Conservation (phyloP, 1,140 invertebrate genomes). For the Cheumatopsyche charites region DNA sequence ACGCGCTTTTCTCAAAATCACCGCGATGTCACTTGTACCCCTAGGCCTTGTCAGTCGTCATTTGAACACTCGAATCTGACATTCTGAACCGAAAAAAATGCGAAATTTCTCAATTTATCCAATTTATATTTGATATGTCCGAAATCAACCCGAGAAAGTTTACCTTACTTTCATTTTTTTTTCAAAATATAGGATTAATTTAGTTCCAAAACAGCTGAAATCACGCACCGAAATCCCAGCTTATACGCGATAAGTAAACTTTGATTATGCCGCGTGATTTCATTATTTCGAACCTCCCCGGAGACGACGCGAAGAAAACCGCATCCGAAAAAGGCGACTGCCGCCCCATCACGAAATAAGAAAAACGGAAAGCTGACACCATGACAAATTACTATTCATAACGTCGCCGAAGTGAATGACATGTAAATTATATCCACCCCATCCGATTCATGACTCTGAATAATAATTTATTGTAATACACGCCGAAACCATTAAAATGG, state of each 20-base stretch:
- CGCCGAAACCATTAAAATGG: conserved; percentile 43
- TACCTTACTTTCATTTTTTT: no score
- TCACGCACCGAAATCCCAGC: no score
- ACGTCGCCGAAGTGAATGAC: conserved; percentile 48
- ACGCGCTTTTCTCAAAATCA: no score
- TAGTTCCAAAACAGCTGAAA: no score
- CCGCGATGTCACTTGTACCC: no score
- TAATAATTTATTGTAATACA: conserved; percentile 50
- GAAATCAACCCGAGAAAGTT: no score
- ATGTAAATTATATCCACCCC: conserved; percentile 47
- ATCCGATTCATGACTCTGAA: conserved; percentile 48
- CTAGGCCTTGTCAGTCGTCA: no score
- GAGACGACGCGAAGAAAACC: background rate
- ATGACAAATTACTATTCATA: conserved; percentile 50
- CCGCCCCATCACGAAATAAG: conserved; percentile 21
- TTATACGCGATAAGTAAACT: background rate
- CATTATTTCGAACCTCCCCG: conserved; percentile 1
- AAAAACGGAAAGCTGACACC: conserved; percentile 40
- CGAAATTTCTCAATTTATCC: no score
- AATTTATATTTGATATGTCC: no score
- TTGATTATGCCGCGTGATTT: conserved; percentile 22
- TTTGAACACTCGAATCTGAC: no score
- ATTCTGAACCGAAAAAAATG: no score
- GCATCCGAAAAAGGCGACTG: background rate
- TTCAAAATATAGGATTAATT: no score